Conservation (phyloP, 2,113 vertebrate species). For the Cochlearius cochlearius region DNA sequence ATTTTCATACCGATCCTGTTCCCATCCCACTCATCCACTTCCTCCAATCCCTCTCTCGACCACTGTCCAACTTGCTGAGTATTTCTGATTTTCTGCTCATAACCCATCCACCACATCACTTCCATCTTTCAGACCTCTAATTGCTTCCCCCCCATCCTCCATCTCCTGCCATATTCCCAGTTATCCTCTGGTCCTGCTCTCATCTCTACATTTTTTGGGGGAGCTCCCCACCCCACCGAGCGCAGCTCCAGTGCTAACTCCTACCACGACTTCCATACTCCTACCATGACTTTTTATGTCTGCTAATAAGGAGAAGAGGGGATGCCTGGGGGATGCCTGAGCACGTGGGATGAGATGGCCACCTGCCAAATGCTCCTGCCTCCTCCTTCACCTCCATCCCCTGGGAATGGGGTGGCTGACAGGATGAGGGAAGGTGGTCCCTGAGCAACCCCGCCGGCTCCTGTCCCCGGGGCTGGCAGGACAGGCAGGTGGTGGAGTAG, state of each 20-base stretch:
- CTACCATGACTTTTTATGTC: not conserved
- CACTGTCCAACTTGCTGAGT: not conserved
- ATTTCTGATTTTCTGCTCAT: not conserved
- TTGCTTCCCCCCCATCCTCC: not conserved
- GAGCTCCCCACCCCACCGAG: not conserved
- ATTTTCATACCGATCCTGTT: not conserved
- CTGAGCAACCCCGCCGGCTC: not conserved
- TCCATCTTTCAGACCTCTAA: not conserved
- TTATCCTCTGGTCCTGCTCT: not conserved
- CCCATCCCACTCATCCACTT: not conserved
- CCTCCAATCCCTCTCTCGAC: not conserved
- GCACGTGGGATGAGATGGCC: fast-evolving
- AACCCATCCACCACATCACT: not conserved
- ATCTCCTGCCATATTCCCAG: not conserved
- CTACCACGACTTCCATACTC: not conserved
- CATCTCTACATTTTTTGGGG: too few relatives aligned
- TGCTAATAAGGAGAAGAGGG: not conserved
- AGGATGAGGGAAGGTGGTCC: not conserved
- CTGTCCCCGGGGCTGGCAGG: not conserved
- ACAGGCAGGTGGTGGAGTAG: not conserved
- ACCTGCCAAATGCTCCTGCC: not conserved
- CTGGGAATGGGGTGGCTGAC: too few relatives aligned
- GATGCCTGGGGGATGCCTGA: not conserved
- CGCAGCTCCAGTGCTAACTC: not conserved
- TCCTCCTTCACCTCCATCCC: not conserved